phyloP scores from a whole-genome alignment of 2,888 invertebrate genomes.

The Hipparchia semele region DNA sequence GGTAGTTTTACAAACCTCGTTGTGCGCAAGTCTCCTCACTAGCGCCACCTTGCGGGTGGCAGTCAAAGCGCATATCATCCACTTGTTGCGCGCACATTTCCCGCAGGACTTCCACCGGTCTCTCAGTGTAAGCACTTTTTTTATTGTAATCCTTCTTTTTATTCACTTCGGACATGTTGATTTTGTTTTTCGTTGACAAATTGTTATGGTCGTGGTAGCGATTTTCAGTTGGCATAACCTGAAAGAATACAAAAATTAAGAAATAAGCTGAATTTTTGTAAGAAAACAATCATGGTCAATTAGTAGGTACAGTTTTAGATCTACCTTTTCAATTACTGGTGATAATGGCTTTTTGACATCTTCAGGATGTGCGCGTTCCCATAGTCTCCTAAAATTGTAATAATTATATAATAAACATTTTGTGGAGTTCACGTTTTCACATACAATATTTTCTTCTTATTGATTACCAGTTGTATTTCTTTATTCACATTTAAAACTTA shows the following conservation, averaged over 20 bases:
- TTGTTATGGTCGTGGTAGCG: slow-evolving; percentile 80
- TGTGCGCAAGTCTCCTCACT: slow-evolving; percentile 80
- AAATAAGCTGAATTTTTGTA: background rate
- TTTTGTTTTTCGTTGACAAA: slow-evolving; percentile 74
- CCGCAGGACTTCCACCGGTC: slow-evolving; percentile 55
- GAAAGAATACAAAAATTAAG: background rate
- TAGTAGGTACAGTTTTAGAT: slow-evolving; percentile 6
- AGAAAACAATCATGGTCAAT: background rate
- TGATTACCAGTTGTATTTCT: too few relatives aligned
- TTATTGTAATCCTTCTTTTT: slow-evolving; percentile 51
- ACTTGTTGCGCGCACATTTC: slow-evolving; percentile 72
- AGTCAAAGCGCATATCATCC: slow-evolving; percentile 85
- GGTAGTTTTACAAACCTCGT: slow-evolving; percentile 68
- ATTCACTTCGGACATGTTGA: slow-evolving; percentile 48
- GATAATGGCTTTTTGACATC: slow-evolving; percentile 62
- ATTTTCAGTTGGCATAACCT: slow-evolving; percentile 54
- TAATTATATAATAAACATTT: background rate
- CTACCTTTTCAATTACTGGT: slow-evolving; percentile 69
- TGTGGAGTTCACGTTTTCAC: background rate
- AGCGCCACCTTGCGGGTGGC: slow-evolving; percentile 84
- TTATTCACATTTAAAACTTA: too few relatives aligned
- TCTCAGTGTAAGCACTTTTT: slow-evolving; percentile 56
- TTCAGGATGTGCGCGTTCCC: slow-evolving; percentile 76
- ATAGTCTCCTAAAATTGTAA: slow-evolving; percentile 59
- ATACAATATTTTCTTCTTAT: too few relatives aligned